Conservation (phyloP, 2,797 vertebrate species). For the Coccyzus lansbergi region DNA sequence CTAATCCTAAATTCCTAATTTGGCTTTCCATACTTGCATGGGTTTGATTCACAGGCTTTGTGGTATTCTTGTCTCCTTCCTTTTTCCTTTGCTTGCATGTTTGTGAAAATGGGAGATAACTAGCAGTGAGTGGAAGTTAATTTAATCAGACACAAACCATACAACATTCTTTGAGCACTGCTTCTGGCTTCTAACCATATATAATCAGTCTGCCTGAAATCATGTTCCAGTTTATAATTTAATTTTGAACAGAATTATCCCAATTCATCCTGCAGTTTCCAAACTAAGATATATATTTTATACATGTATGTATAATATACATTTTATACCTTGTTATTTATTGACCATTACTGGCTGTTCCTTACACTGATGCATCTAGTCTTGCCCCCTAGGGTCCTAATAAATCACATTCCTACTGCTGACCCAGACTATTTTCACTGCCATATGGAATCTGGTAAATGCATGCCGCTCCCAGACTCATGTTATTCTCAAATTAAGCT, state of each 20-base stretch:
- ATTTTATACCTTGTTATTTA: neutral
- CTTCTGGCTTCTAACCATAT: neutral
- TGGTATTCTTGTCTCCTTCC: neutral
- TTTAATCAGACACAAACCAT: neutral
- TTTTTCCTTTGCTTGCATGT: constrained; percentile 25
- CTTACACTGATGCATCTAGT: neutral
- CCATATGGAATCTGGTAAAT: neutral
- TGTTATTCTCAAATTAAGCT: neutral
- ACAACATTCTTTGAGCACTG: neutral
- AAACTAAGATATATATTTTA: neutral
- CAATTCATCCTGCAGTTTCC: neutral
- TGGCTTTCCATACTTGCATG: neutral
- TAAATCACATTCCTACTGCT: neutral
- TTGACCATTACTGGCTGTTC: neutral
- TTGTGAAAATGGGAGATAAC: constrained; percentile 3
- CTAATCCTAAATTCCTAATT: constrained; percentile 55
- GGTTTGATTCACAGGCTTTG: constrained; percentile 17
- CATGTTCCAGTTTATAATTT: neutral
- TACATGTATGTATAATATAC: no score
- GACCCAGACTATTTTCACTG: neutral
- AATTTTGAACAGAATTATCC: neutral
- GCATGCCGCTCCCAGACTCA: neutral
- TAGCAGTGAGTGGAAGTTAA: neutral
- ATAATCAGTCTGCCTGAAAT: neutral
- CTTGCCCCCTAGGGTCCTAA: neutral